These are phyloP conservation scores for Agrypnus murinus DNA, from an alignment of 2,888 invertebrate species.

Conservation along the genomic window DNA sequence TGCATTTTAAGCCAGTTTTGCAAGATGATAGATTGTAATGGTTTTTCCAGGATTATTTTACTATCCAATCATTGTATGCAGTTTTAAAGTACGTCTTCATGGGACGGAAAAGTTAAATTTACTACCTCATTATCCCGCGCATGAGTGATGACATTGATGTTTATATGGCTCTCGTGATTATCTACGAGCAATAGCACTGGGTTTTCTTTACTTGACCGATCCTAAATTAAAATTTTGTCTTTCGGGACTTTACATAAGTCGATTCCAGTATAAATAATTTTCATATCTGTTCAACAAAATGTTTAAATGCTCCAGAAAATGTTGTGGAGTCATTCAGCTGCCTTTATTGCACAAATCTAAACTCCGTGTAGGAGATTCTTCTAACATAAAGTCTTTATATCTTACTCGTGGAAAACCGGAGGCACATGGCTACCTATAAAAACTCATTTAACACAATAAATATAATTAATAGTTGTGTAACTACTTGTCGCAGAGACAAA, in stretches of 20 bases:
- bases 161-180: slow-evolving; percentile 20
- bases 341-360: slow-evolving; percentile 11
- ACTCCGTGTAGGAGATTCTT: slow-evolving; percentile 18
- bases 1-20: slow-evolving; percentile 5
- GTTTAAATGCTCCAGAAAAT: slow-evolving; percentile 16
- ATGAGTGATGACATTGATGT: not conserved
- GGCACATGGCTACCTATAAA: slow-evolving; percentile 53
- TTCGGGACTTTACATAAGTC: too few species aligned
- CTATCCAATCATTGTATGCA: slow-evolving; percentile 29
- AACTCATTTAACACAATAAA: slow-evolving; percentile 55
- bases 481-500: too few species aligned
- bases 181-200: slow-evolving; percentile 20
- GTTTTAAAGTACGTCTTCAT: slow-evolving; percentile 19
- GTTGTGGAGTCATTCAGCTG: slow-evolving; percentile 12
- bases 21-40: too few species aligned
- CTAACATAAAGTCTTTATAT: slow-evolving; percentile 9
- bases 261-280: too few species aligned
- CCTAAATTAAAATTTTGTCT: too few species aligned
- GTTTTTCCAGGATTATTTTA: slow-evolving; percentile 26
- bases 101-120: slow-evolving; percentile 23
- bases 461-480: slow-evolving; percentile 50
- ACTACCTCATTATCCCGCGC: slow-evolving; percentile 9
- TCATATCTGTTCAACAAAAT: slow-evolving; percentile 20
- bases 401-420: slow-evolving; percentile 32
- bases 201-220: not conserved